Evolutionary conservation across 2,113 vertebrate species (phyloP), one percentile per base, ranked within the genome.

Genomic region (Galemys pyrenaicus): DNA sequence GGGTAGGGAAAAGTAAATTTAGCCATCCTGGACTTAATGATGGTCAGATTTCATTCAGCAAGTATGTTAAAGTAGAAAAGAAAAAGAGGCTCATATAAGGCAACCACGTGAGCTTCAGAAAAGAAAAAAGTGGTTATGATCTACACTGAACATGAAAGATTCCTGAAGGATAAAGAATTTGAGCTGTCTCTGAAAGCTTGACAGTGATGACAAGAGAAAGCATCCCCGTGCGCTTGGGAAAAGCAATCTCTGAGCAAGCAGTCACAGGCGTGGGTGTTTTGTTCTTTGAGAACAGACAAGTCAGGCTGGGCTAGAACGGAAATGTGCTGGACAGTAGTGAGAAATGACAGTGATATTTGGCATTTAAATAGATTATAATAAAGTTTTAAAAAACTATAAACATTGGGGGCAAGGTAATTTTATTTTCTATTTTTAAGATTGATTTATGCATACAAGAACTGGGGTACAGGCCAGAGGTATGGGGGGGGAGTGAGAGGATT

Each of bases 321-420:
- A 20, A 74, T 62, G 35, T 58, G 67, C 49, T 84, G 20, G 49
- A 64, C 37, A 93, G 44, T 67, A 37, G 11, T 78, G 35, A 54
- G 46, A 80, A 75, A 20, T 75, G 58, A 54, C 32, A 68, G 41
- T 93, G 20, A 64, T 70, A 56, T 88, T 85, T 35, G 67, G 56
- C 60, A 56, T 73, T 78, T 94, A 79, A 67, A 15, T 87, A 32
- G 51, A 62, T 70, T 87, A 12, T 80, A 9, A 44, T 94, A 60
- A 86, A 75, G 32, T 56, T 73, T 90, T 91, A 46, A 92, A 75
- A 88, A 91, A 93, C 51, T 41, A 64, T 44, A 44, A 94, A 35
- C 62, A 82, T 22, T 37, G 46, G 78, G 60, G 26, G n/a, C n/a
- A n/a, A n/a, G n/a, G n/a, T n/a, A n/a, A n/a, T n/a, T n/a, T n/a